Conservation (phyloP, 2,888 invertebrate species). For the Chrysodeixis includens region DNA sequence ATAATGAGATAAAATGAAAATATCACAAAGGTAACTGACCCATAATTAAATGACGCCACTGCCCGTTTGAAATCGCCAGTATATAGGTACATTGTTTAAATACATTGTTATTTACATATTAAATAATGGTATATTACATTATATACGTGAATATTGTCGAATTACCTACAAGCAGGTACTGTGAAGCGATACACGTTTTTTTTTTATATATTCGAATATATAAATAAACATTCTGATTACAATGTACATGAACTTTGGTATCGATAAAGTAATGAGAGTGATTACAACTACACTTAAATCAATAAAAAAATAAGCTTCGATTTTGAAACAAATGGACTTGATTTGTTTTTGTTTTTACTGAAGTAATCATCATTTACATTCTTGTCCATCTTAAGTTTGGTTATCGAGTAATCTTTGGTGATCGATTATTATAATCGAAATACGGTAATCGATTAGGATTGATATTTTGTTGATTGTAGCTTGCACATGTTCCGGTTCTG, state of each 20-base stretch:
- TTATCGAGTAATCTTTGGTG: not conserved
- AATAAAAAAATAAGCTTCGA: slow-evolving; percentile 59
- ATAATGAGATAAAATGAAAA: not conserved
- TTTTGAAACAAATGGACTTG: slow-evolving; percentile 52
- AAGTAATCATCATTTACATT: slow-evolving; percentile 16
- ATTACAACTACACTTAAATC: slow-evolving; percentile 51
- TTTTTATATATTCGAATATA: slow-evolving; percentile 47
- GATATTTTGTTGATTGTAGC: slow-evolving; percentile 21
- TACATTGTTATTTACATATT: slow-evolving; percentile 63
- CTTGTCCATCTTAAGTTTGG: slow-evolving; percentile 43
- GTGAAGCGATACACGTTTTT: slow-evolving; percentile 72
- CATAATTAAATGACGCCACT: not conserved
- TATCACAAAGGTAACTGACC: not conserved
- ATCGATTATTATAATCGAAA: not conserved
- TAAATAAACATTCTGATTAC: slow-evolving; percentile 38
- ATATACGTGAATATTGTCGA: slow-evolving; percentile 76
- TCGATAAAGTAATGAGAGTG: slow-evolving; percentile 32
- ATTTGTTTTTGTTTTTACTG: slow-evolving; percentile 37
- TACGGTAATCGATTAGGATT: slow-evolving; percentile 18
- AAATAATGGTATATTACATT: slow-evolving; percentile 53
- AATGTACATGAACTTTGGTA: slow-evolving; percentile 47
- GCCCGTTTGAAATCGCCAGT: slow-evolving; percentile 23
- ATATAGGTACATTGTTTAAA: slow-evolving; percentile 20
- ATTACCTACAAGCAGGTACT: slow-evolving; percentile 82
- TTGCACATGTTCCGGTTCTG: not conserved